These are phyloP conservation scores for Syngnathus scovelli DNA, from an alignment of 2,113 vertebrate species.

Conservation along the genomic window DNA sequence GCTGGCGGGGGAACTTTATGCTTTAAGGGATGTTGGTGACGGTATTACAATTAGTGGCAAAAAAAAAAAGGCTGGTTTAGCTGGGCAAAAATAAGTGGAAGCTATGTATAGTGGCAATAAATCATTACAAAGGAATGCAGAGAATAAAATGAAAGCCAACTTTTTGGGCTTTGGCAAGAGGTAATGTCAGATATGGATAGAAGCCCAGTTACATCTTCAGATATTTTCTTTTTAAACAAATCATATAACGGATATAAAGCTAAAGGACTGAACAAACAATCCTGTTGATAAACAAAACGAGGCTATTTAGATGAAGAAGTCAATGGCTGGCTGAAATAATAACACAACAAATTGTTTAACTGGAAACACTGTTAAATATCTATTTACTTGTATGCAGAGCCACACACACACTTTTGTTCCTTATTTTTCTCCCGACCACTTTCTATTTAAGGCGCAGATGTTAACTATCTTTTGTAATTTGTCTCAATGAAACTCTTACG, in stretches of 20 bases:
- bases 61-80: slow-evolving; percentile 16
- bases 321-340: slow-evolving; percentile 31
- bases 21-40: neutral
- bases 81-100: slow-evolving; percentile 31
- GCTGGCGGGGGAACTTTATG: too few relatives aligned
- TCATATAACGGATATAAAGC: neutral
- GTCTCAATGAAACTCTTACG: slow-evolving; percentile 71
- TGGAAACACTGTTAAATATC: neutral
- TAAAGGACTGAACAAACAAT: neutral
- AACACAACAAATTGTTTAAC: neutral
- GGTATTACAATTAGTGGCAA: slow-evolving; percentile 18
- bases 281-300: slow-evolving; percentile 20
- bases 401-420: slow-evolving; percentile 4
- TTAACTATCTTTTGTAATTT: slow-evolving; percentile 74
- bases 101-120: slow-evolving; percentile 27
- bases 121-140: slow-evolving; percentile 26
- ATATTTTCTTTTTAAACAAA: neutral
- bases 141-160: slow-evolving; percentile 16
- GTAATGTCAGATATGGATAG: slow-evolving; percentile 1
- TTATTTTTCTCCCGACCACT: slow-evolving; percentile 19
- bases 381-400: neutral
- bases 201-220: neutral
- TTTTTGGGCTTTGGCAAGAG: neutral
- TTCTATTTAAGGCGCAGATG: slow-evolving; percentile 63
- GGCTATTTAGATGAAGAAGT: slow-evolving; percentile 31